Conservation (phyloP, 2,797 vertebrate genomes). For the Mallotus villosus region DNA sequence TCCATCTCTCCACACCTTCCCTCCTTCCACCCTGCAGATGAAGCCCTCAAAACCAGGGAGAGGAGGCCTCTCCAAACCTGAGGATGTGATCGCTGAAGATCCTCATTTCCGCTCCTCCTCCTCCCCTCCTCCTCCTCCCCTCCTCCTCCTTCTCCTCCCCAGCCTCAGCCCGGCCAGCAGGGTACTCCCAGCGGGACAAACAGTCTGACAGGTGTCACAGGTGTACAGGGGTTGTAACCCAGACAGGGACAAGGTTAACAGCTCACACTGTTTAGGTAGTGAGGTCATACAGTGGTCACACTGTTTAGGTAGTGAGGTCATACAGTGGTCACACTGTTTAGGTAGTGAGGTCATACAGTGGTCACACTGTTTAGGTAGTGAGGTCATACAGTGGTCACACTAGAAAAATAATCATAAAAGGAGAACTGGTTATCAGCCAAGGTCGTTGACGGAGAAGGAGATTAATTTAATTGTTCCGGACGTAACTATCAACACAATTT, state of each 20-base stretch:
- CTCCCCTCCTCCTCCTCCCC: background rate
- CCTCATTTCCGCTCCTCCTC: background rate
- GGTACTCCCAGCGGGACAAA: background rate
- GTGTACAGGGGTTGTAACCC: background rate
- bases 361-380: background rate
- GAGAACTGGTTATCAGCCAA: background rate
- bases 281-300: too few species aligned
- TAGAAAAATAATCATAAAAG: background rate
- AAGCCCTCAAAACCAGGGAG: background rate
- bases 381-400: background rate
- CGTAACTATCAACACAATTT: background rate
- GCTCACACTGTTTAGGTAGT: background rate
- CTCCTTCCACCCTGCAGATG: background rate
- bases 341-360: too few species aligned
- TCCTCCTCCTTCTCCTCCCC: background rate
- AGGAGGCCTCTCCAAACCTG: background rate
- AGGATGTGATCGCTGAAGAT: conserved; percentile 3
- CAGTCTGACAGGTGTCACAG: background rate
- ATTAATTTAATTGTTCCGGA: background rate
- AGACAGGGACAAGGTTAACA: background rate
- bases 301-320: too few species aligned
- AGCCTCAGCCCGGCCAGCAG: background rate
- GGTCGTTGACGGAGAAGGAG: background rate
- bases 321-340: too few species aligned
- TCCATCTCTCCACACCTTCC: background rate